Base-by-base conservation (phyloP, 2,888 invertebrate genomes). In the Caenorhabditis japonica region DNA sequence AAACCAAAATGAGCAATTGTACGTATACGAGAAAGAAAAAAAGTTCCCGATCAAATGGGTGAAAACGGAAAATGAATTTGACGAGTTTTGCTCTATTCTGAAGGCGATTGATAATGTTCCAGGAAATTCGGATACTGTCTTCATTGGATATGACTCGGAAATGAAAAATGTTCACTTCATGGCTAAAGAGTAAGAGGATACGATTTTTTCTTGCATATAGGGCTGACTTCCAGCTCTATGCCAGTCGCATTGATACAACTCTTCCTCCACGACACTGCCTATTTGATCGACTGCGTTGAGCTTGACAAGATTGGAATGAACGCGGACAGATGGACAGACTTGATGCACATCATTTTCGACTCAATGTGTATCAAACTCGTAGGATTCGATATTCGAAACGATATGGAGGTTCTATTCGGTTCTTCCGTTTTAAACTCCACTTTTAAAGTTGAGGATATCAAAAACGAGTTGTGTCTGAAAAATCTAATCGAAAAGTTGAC, bases 381-480 rank as follows among this genome's bases (percentile, higher is more conserved):
- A 10, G 72, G 75, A 30, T 79, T 77, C 52, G 79, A 75, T 47
- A 44, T 79, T 8, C 30, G 43, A 33, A 70, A 77, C 34, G 79
- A 79, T 46, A 34, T 79, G 7, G 66, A 69, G 15, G 68, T 71
- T n/a, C 17, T 79, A 4, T 62, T 70, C 38, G 46, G 62, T 19
- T 51, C 55, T 19, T 38, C 34, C 17, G n/a, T 44, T 0, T 17
- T 74, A 12, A 49, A 15, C 21, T 21, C 60, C 17, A 10, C 27
- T 36, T 25, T 38, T 19, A 46, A 43, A 21, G 1, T 34, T 3
- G 56, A 43, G 17, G 21, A 61, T 0, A 53, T 62, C 3, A 36
- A 61, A 17, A 76, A 73, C 36, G 47, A 36, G 7, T n/a, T 74
- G 4, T 76, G 76, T 47, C 27, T 74, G 25, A 73, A 73, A 59